Evolutionary conservation across 2,888 invertebrate species (phyloP).

Genomic region (Rhogogaster chlorosoma): DNA sequence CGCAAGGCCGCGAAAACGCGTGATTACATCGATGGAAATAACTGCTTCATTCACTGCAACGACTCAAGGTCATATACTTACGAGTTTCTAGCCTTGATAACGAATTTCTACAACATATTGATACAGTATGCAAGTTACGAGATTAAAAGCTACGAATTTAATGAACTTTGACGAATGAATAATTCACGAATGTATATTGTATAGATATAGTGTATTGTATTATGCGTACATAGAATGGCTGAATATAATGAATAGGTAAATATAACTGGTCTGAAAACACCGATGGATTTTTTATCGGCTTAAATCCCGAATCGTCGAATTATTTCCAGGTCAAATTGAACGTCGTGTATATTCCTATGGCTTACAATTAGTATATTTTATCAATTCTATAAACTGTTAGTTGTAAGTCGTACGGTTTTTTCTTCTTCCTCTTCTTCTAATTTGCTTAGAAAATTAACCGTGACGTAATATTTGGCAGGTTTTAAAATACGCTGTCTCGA

Average conservation of each 20-base stretch:
- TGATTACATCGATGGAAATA: slow-evolving; percentile 3
- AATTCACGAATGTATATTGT: neutral
- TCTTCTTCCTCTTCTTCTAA: neutral
- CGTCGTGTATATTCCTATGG: neutral
- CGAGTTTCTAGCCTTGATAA: neutral
- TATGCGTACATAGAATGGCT: neutral
- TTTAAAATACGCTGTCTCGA: neutral
- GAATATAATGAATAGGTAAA: neutral
- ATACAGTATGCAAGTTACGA: neutral
- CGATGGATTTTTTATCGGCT: neutral
- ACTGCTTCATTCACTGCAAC: slow-evolving; percentile 22
- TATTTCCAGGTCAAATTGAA: neutral
- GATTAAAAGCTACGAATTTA: neutral
- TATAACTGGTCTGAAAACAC: neutral
- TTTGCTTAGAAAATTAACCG: neutral
- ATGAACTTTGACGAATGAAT: neutral
- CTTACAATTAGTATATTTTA: neutral
- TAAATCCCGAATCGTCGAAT: neutral
- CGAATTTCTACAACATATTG: neutral
- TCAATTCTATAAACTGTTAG: neutral
- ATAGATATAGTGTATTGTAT: neutral
- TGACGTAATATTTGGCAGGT: neutral
- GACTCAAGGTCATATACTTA: neutral
- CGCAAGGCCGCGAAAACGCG: slow-evolving; percentile 28
- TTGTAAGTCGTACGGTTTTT: neutral